These are phyloP conservation scores for Paedocypris sp. DNA, from an alignment of 2,113 vertebrate species.

Conservation along the genomic window DNA sequence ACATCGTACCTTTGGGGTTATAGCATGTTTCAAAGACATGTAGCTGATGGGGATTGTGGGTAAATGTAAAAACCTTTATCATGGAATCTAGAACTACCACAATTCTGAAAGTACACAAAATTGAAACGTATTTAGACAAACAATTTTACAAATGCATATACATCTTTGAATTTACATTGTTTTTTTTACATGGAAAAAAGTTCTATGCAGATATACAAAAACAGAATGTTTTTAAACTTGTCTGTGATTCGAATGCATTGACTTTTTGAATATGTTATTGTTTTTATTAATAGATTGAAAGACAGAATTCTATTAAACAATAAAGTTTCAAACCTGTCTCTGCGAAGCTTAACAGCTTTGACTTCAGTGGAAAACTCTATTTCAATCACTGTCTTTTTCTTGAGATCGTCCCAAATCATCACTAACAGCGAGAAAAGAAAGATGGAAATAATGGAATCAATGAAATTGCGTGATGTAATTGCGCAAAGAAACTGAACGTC, in stretches of 20 bases:
- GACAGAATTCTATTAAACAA: background rate
- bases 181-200: too few species aligned
- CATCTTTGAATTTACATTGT: too few species aligned
- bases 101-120: constrained; percentile 62
- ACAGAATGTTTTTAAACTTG: too few species aligned
- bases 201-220: too few species aligned
- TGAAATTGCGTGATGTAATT: too few species aligned
- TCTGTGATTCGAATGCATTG: too few species aligned
- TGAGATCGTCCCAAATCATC: constrained; percentile 99
- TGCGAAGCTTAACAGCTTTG: constrained; percentile 90
- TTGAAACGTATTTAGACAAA: background rate
- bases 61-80: constrained; percentile 99
- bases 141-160: too few species aligned
- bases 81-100: constrained; percentile 96
- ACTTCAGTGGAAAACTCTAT: constrained; percentile 98
- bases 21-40: constrained; percentile 99
- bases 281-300: too few species aligned
- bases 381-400: constrained; percentile 98
- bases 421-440: constrained; percentile 58
- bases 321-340: constrained; percentile 69
- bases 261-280: too few species aligned
- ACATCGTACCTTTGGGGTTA: constrained; percentile 84
- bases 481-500: too few species aligned
- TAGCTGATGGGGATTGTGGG: constrained; percentile 94
- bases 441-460: background rate